Evolutionary conservation across 2,888 invertebrate species (phyloP), one percentile per base, ranked within the genome.

Genomic region (Agrilus mali): DNA sequence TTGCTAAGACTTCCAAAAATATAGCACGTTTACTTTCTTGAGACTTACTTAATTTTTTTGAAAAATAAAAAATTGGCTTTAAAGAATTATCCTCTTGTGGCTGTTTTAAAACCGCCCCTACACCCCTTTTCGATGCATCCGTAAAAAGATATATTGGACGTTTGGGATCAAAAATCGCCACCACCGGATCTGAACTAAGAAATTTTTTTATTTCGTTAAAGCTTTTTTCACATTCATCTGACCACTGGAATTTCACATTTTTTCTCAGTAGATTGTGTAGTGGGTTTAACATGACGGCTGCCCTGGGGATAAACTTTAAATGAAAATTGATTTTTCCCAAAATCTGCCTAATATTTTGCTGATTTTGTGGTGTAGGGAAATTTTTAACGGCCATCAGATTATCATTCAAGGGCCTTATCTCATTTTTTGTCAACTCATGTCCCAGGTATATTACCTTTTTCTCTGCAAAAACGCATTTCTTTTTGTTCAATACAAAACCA

Each of bases 131-230:
- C 7, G 22, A 22, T 22, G 22, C 22, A 22, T 22, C 43, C n/a
- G 43, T 43, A 34, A 38, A 38, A 15, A 43, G 39, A 17, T 38
- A 17, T 17, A 43, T 43, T 27, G 22, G 27, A n/a, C 31, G 20
- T 31, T 38, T 34, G 32, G 15, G 14, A 14, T 43, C 33, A 13
- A 43, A 39, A 31, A 43, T 43, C 15, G 31, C 43, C 31, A 42
- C 14, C 14, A 42, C 27, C 12, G 42, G 42, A 27, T 42, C 15
- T 13, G 42, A 42, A 27, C 42, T 37, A n/a, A 42, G 37, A 16
- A 15, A 36, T 4, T 36, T 36, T 31, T 43, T 43, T 31, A 43
- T 27, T 15, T 33, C 7, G 4, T 7, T 33, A 33, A 43, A 43
- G 12, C 14, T 13, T 10, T 7, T 38, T 22, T 39, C 22, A 16